Conservation (phyloP, 2,888 invertebrate species). For the Limnephilus marmoratus region DNA sequence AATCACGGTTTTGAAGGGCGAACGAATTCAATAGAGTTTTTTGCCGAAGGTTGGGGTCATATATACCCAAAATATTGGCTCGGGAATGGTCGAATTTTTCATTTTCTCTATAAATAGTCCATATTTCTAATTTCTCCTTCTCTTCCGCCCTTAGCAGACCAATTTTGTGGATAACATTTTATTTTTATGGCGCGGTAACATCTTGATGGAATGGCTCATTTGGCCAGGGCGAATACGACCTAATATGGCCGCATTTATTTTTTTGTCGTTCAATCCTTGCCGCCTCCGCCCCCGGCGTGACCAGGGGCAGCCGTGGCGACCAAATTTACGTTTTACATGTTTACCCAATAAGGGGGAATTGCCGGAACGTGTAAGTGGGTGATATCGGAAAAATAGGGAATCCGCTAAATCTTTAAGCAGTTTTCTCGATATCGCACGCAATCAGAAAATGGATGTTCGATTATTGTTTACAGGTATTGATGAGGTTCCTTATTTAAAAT, state of each 20-base stretch:
- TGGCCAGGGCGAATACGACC: conserved; percentile 58
- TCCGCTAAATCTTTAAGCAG: conserved; percentile 24
- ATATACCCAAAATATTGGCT: conserved; percentile 33
- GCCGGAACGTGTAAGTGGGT: conserved; percentile 27
- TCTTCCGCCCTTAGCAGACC: conserved; percentile 48
- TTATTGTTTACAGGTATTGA: background rate
- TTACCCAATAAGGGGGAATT: conserved; percentile 45
- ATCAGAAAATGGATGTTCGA: background rate
- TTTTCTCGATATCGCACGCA: conserved; percentile 3
- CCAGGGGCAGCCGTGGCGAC: background rate
- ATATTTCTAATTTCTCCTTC: conserved; percentile 39
- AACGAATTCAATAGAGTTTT: conserved; percentile 18
- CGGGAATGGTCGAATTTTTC: conserved; percentile 36
- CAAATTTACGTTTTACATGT: conserved; percentile 53
- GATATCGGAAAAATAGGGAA: conserved; percentile 3
- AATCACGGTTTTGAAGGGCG: background rate
- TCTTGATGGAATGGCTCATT: conserved; percentile 66
- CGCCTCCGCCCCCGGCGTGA: background rate
- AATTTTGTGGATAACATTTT: conserved; percentile 66
- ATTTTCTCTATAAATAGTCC: conserved; percentile 45
- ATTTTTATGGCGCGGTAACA: conserved; percentile 64
- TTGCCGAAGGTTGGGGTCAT: background rate
- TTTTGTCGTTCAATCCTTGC: conserved; percentile 33
- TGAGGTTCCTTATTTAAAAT: background rate
- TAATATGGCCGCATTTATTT: conserved; percentile 44